Percentiles rank a stretch among this genome's conserved stretches.
Conservation (phyloP, 2,113 vertebrate genomes). For the Cyprinodon brontotheroides region DNA sequence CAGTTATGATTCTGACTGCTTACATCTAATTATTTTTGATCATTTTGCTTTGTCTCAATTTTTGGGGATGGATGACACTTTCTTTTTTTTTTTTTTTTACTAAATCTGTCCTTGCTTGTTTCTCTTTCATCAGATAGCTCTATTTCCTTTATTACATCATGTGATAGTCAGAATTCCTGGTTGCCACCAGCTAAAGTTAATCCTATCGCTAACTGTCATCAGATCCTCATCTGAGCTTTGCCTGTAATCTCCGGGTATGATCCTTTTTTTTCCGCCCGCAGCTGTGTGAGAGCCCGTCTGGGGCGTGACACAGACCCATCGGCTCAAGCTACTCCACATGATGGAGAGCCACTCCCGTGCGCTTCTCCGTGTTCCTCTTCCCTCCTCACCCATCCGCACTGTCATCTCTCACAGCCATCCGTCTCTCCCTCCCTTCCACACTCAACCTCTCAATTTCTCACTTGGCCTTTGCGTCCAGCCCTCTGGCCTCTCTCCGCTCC, state of each 20-base stretch:
- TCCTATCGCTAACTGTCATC: constrained; percentile 25
- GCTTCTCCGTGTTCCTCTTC: constrained; percentile 4
- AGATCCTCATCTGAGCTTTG: constrained; percentile 22
- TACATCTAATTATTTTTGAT: constrained; percentile 19
- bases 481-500: constrained; percentile 42
- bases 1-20: constrained; percentile 6
- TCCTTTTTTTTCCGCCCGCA: constrained; percentile 20
- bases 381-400: constrained; percentile 4
- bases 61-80: background rate
- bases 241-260: constrained; percentile 9
- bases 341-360: constrained; percentile 36
- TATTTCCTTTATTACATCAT: constrained; percentile 7
- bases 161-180: constrained; percentile 19
- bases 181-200: constrained; percentile 9
- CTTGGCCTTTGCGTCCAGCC: constrained; percentile 62
- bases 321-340: constrained; percentile 37
- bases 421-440: constrained; percentile 23
- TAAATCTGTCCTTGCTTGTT: no score
- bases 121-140: background rate
- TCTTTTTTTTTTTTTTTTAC: background rate
- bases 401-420: constrained; percentile 38
- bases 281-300: constrained; percentile 1
- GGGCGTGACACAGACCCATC: constrained; percentile 30
- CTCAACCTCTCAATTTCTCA: constrained; percentile 64
- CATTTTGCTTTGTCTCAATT: background rate